Conservation (phyloP, 2,888 invertebrate species). For the Cataglyphis albicans region DNA sequence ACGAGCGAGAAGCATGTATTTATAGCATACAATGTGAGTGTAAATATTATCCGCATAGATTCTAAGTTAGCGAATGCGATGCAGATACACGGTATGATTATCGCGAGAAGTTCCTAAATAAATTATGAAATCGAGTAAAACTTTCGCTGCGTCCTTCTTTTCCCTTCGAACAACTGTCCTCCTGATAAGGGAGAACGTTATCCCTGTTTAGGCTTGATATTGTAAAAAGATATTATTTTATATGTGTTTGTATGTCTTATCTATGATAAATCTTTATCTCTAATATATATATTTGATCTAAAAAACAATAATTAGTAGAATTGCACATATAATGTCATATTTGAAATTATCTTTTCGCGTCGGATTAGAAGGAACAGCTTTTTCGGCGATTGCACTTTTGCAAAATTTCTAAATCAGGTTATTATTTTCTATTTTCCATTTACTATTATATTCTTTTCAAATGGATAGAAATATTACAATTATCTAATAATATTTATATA, state of each 20-base stretch:
- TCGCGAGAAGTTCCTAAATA: constrained; percentile 83
- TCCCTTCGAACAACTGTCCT: not conserved
- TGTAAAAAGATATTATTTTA: not conserved
- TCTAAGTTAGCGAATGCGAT: constrained; percentile 73
- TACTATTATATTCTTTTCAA: not conserved
- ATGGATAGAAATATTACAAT: not conserved
- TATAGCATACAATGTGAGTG: constrained; percentile 73
- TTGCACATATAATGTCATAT: not conserved
- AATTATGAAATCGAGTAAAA: constrained; percentile 71
- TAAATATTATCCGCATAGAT: constrained; percentile 76
- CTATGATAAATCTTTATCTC: not conserved
- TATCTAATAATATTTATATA: not conserved
- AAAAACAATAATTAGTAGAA: not conserved
- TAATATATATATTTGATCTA: not conserved
- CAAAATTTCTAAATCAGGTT: not conserved
- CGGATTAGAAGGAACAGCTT: not conserved
- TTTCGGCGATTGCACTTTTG: not conserved
- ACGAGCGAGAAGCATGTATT: constrained; percentile 65
- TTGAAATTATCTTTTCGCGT: not conserved
- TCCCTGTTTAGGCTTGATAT: not conserved
- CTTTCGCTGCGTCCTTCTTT: constrained; percentile 3
- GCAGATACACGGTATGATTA: constrained; percentile 70
- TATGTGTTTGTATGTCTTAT: not conserved
- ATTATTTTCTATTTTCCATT: not conserved
- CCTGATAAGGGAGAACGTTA: not conserved